Evolutionary conservation across 2,113 vertebrate genomes (phyloP).

Genomic region (Synodontis membranacea): DNA sequence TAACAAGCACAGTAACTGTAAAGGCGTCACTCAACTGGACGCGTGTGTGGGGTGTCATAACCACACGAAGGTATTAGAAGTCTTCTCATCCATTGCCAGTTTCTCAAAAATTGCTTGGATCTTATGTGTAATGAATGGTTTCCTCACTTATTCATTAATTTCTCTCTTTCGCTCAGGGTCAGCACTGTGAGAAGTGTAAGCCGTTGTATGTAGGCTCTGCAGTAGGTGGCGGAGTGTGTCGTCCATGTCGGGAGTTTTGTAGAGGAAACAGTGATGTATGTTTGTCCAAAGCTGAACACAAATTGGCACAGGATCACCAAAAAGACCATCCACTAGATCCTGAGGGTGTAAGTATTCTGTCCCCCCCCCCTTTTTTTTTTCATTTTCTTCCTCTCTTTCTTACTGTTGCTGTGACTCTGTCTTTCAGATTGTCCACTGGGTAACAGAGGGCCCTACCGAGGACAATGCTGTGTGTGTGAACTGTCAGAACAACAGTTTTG

Average conservation of each 20-base stretch:
- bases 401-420: neutral
- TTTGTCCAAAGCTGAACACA: slow-evolving; percentile 80
- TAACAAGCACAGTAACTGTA: slow-evolving; percentile 90
- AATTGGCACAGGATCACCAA: slow-evolving; percentile 74
- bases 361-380: neutral
- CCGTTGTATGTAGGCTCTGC: slow-evolving; percentile 88
- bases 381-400: neutral
- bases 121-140: neutral
- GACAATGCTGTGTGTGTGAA: slow-evolving; percentile 84
- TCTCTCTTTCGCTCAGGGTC: slow-evolving; percentile 69
- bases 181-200: slow-evolving; percentile 88
- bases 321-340: slow-evolving; percentile 76
- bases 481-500: slow-evolving; percentile 90
- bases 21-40: slow-evolving; percentile 77
- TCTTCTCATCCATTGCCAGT: neutral
- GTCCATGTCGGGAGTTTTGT: slow-evolving; percentile 84
- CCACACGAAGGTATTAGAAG: slow-evolving; percentile 77
- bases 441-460: slow-evolving; percentile 82
- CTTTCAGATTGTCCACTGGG: slow-evolving; percentile 79
- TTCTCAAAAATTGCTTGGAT: neutral
- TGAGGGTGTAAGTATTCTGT: slow-evolving; percentile 66
- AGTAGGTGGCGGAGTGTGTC: slow-evolving; percentile 80
- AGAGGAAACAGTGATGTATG: slow-evolving; percentile 84
- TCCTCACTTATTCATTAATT: neutral
- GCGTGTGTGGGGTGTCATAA: slow-evolving; percentile 85